Conservation (phyloP, 2,113 vertebrate genomes). For the Ptyas mucosa region DNA sequence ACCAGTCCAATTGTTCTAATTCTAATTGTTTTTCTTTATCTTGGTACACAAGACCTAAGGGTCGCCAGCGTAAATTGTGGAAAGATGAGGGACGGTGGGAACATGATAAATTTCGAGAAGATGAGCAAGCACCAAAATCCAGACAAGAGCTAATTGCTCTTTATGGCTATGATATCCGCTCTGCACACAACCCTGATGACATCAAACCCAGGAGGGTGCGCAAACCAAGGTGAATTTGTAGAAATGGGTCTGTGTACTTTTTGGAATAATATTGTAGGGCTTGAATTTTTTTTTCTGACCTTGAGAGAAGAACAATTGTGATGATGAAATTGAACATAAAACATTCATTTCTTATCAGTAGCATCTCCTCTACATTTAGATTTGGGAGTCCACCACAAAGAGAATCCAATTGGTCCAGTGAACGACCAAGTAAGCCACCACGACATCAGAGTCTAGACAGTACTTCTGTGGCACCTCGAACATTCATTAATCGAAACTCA, state of each 20-base stretch:
- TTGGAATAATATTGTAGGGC: not conserved
- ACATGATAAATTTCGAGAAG: conserved; percentile 94
- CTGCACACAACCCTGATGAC: conserved; percentile 79
- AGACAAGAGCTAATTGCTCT: conserved; percentile 90
- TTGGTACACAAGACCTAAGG: conserved; percentile 81
- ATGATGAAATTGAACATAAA: not conserved
- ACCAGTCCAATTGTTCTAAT: not conserved
- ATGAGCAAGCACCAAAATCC: conserved; percentile 95
- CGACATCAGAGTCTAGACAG: conserved; percentile 68
- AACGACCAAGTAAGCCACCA: conserved; percentile 67
- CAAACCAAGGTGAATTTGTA: conserved; percentile 78
- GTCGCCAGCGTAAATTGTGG: conserved; percentile 91
- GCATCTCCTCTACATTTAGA: conserved; percentile 35
- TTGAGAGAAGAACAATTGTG: not conserved
- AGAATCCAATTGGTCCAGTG: conserved; percentile 72
- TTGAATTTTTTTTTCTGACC: not conserved
- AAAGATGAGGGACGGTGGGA: conserved; percentile 97
- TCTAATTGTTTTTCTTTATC: not conserved
- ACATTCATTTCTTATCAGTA: not conserved
- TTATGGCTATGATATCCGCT: conserved; percentile 97
- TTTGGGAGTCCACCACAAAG: conserved; percentile 75
- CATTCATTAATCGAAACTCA: conserved; percentile 69
- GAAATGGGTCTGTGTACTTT: not conserved
- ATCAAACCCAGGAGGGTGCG: conserved; percentile 77
- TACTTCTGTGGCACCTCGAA: conserved; percentile 46